These are phyloP conservation scores for Gadus macrocephalus DNA, from an alignment of 2,113 vertebrate species.

Conservation along the genomic window DNA sequence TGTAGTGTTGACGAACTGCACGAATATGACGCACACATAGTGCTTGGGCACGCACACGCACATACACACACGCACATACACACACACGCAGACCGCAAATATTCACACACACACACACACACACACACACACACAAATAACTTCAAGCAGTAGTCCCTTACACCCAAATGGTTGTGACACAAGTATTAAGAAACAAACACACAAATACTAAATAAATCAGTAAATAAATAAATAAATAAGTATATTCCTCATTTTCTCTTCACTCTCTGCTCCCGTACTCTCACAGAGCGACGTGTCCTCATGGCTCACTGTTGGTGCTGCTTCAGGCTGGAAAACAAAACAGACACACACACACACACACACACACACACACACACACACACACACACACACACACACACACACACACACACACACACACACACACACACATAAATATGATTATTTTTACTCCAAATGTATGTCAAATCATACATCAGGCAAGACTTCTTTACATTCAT, in stretches of 20 bases:
- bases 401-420: neutral
- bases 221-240: too few relatives aligned
- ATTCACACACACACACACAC: neutral
- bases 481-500: neutral
- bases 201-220: neutral
- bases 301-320: constrained; percentile 66
- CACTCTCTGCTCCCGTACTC: too few relatives aligned
- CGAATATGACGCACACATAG: too few relatives aligned
- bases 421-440: constrained; percentile 7
- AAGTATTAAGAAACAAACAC: constrained; percentile 33
- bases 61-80: neutral
- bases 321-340: constrained; percentile 65
- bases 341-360: constrained; percentile 12
- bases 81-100: neutral
- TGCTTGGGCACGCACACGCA: neutral
- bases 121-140: neutral
- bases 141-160: constrained; percentile 18
- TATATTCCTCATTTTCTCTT: too few relatives aligned
- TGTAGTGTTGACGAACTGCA: too few relatives aligned
- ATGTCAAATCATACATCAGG: neutral
- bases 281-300: too few relatives aligned
- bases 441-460: neutral
- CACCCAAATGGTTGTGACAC: constrained; percentile 20
- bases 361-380: constrained; percentile 12
- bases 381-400: too few relatives aligned